Evolutionary conservation across 2,888 invertebrate species (phyloP), one percentile per base, ranked within the genome.

Genomic region (Chloroclystis v-ata): DNA sequence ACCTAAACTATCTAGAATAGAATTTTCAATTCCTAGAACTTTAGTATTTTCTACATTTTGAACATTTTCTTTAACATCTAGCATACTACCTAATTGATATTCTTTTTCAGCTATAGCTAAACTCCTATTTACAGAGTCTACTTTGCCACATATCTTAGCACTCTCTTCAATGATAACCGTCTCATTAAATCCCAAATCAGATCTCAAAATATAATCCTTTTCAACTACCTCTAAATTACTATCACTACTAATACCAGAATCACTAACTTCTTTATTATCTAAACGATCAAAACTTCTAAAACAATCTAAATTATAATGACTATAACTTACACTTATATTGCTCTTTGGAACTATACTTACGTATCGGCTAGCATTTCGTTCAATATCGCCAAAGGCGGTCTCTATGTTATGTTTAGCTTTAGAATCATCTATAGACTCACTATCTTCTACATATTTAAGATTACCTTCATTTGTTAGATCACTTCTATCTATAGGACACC

Each of bases 31-130:
- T 41, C 24, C 30, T 29, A 25, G 10, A 25, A n/a, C 9, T 20
- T 25, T 24, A 28, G 24, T 43, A 47, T 24, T n/a, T 6, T 25
- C 43, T 48, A 48, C 38, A 16, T 39, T 39, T 38, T 32, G 32
- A 46, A 39, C 20, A 11, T 29, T 39, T 20, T 7, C 37, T 24
- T 37, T 37, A 12, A 25, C 11, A 37, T 26, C 26, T 26, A 26
- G 16, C 35, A 16, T 35, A 35, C 16, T 20, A n/a, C 16, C 35
- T 35, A 35, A 35, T 7, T 35, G 35, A 35, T 35, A 35, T 35
- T 35, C 20, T 3, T 35, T 35, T 35, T 37, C 37, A 37, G n/a
- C 25, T 26, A 12, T 10, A 26, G n/a, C 9, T 24, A 37, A 26
- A 26, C 25, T 13, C 5, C 9, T 25, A 26, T 11, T 25, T 13